Base-by-base conservation (phyloP, 2,113 vertebrate genomes). In the Anarrhichthys ocellatus region DNA sequence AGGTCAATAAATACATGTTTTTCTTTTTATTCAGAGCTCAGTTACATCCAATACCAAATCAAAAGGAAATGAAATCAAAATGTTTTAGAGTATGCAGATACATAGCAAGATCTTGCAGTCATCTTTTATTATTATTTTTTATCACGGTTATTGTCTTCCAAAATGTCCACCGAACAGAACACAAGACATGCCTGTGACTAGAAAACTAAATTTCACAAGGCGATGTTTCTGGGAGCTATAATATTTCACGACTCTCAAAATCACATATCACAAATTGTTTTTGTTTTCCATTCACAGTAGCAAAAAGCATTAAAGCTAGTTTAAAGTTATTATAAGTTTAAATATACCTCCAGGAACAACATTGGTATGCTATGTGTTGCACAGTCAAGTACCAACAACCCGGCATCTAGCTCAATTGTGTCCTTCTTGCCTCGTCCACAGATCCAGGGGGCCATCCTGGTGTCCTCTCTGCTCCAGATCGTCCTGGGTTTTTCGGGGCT, bases 371-470 rank as follows among this genome's bases (percentile, higher is more conserved):
- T 40, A 36, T 5, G n/a, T 34, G 38, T 32, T 46, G n/a, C 27
- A 32, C 4, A 20, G 34, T 8, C 24, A 42, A 24, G 9, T n/a
- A 76, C 38, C 3, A 17, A 15, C 13, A 40, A 54, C 17, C 14
- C 38, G n/a, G 9, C 9, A 2, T 15, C 9, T 20, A 27, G 14
- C 76, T 17, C 32, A 22, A 5, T 36, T 6, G 18, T 27, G 3
- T 64, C 40, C 11, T 1, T 58, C 5, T 63, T 62, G 1, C 1
- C 18, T 52, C 34, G 4, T 67, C 82, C 13, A 24, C 91, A 96
- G 95, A 94, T 96, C 84, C 95, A 96, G 81, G 95, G 95, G 58
- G 94, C 95, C 18, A 95, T 96, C 77, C 81, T 95, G 56, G 91
- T 96, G 67, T 88, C 95, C 0, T 96, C 95, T 18, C 68, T 93